Conservation (phyloP, 2,113 vertebrate genomes). For the Gadus chalcogrammus region DNA sequence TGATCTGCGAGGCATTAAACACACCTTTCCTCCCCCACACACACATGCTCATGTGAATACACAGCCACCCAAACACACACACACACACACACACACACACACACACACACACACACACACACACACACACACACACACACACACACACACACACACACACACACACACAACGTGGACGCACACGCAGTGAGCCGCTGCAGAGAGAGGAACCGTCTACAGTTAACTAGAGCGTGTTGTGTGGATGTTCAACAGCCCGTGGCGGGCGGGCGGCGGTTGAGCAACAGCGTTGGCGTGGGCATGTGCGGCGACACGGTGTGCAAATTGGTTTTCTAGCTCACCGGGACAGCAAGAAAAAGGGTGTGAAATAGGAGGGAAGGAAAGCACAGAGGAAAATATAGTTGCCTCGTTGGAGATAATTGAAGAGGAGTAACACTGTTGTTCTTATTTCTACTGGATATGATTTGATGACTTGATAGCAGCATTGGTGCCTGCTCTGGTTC, state of each 20-base stretch:
- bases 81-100: background rate
- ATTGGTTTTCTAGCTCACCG: background rate
- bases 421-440: background rate
- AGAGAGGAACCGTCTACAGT: constrained; percentile 1
- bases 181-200: constrained; percentile 3
- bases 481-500: background rate
- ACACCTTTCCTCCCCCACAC: too few relatives aligned
- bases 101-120: background rate
- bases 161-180: background rate
- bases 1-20: too few relatives aligned
- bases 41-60: background rate
- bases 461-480: background rate
- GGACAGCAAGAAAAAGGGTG: background rate
- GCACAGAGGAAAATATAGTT: too few relatives aligned
- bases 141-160: background rate
- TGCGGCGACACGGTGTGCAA: background rate
- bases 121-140: constrained; percentile 4
- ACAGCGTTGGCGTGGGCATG: background rate
- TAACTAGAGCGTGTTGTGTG: background rate
- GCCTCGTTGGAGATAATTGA: too few relatives aligned
- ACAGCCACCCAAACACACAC: background rate
- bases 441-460: too few relatives aligned
- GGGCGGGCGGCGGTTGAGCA: background rate
- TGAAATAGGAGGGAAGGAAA: too few relatives aligned
- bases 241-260: background rate